Conservation (phyloP, 2,113 vertebrate species). For the Verasper variegatus region DNA sequence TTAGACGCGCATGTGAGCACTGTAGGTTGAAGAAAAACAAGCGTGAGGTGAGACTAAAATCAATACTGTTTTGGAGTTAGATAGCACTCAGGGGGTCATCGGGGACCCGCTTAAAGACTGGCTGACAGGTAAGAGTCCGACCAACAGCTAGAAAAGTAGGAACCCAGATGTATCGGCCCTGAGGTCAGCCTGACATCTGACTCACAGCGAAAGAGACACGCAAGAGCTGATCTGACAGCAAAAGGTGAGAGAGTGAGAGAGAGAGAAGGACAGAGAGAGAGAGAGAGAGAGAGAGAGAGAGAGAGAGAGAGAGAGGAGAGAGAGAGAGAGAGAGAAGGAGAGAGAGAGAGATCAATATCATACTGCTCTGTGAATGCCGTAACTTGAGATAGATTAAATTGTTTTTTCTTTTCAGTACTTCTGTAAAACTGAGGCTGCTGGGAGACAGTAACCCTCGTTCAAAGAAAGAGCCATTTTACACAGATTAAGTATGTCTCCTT, state of each 20-base stretch:
- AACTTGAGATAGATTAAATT: constrained; percentile 21
- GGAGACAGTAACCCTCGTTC: background rate
- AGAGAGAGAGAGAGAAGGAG: too few species aligned
- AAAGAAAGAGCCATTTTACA: background rate
- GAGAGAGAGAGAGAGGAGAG: too few species aligned
- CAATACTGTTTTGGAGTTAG: constrained; percentile 68
- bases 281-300: too few species aligned
- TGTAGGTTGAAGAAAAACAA: constrained; percentile 70
- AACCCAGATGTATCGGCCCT: constrained; percentile 51
- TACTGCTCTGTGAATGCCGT: constrained; percentile 32
- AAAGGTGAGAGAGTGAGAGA: constrained; percentile 17
- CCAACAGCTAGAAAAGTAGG: constrained; percentile 49
- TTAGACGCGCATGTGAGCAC: constrained; percentile 50
- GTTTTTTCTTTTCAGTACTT: background rate
- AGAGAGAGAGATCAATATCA: constrained; percentile 49
- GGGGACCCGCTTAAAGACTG: constrained; percentile 67
- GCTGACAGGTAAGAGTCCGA: constrained; percentile 70
- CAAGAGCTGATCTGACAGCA: constrained; percentile 50
- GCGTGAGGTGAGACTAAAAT: constrained; percentile 63
- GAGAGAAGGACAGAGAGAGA: background rate
- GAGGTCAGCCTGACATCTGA: constrained; percentile 64
- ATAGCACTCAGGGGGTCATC: constrained; percentile 36
- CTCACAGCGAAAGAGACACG: constrained; percentile 41
- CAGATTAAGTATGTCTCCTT: background rate
- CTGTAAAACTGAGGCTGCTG: constrained; percentile 14